These are phyloP conservation scores for Electrona antarctica DNA, from an alignment of 2,113 vertebrate species.

Conservation along the genomic window DNA sequence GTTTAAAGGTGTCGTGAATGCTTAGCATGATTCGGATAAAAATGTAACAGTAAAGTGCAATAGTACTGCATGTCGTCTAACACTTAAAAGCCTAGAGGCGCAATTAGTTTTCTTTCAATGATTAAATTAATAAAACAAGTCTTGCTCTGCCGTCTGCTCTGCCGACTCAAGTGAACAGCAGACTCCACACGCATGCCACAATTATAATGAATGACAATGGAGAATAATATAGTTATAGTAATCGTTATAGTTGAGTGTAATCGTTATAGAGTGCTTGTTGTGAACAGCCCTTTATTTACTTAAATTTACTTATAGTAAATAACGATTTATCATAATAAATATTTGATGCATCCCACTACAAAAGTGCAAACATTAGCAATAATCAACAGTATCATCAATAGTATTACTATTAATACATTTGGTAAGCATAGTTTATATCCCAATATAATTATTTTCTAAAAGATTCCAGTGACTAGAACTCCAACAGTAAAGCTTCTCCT, in stretches of 20 bases:
- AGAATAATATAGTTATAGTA: not conserved
- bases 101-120: no score
- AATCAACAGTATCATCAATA: not conserved
- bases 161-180: no score
- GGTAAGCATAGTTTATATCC: not conserved
- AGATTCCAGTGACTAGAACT: no score
- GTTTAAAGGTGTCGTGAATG: not conserved
- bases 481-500: not conserved
- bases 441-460: no score
- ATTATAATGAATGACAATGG: no score
- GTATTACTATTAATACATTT: not conserved
- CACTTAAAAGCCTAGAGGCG: not conserved
- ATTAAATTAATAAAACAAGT: no score
- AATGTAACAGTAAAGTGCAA: not conserved
- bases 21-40: not conserved
- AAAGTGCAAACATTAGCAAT: not conserved
- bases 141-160: no score
- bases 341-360: conserved; percentile 21
- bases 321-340: conserved; percentile 33
- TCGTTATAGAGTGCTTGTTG: not conserved
- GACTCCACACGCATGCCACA: no score
- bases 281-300: not conserved
- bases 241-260: not conserved
- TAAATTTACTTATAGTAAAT: conserved; percentile 4
- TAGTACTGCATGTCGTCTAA: not conserved